These are phyloP conservation scores for Mizuhopecten yessoensis DNA, from an alignment of 1,140 invertebrate genomes.

Conservation along the genomic window DNA sequence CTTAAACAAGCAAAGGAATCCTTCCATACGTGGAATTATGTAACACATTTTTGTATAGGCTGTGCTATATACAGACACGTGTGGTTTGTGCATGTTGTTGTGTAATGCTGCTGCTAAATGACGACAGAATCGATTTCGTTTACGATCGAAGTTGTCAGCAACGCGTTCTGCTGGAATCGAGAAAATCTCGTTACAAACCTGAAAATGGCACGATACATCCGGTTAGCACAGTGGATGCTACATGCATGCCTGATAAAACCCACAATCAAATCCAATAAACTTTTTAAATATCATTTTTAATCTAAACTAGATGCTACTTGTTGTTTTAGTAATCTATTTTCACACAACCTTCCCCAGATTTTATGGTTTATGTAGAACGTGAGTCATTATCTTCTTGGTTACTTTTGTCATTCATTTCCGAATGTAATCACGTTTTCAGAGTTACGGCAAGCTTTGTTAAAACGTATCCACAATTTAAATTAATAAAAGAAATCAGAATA, in stretches of 20 bases:
- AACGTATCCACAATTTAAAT: too few relatives aligned
- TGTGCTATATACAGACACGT: not conserved
- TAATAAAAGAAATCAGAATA: too few relatives aligned
- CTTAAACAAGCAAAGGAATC: not conserved
- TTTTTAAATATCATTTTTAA: too few relatives aligned
- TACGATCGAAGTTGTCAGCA: not conserved
- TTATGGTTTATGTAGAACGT: too few relatives aligned
- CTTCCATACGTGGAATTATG: not conserved
- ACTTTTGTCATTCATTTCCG: too few relatives aligned
- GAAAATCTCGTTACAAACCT: not conserved
- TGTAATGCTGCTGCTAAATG: not conserved
- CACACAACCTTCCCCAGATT: too few relatives aligned
- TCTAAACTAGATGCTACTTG: too few relatives aligned
- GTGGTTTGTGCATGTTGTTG: not conserved
- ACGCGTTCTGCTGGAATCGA: not conserved
- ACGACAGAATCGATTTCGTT: not conserved
- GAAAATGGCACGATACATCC: constrained; percentile 4
- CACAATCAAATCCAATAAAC: not conserved
- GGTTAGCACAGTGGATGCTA: not conserved
- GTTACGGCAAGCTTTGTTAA: too few relatives aligned
- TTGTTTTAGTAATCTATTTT: too few relatives aligned
- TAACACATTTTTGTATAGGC: not conserved
- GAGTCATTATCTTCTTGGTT: too few relatives aligned
- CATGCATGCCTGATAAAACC: not conserved
- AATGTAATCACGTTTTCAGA: too few relatives aligned